These are phyloP conservation scores for Plutomurus gul DNA, from an alignment of 1,140 invertebrate species.

Conservation along the genomic window DNA sequence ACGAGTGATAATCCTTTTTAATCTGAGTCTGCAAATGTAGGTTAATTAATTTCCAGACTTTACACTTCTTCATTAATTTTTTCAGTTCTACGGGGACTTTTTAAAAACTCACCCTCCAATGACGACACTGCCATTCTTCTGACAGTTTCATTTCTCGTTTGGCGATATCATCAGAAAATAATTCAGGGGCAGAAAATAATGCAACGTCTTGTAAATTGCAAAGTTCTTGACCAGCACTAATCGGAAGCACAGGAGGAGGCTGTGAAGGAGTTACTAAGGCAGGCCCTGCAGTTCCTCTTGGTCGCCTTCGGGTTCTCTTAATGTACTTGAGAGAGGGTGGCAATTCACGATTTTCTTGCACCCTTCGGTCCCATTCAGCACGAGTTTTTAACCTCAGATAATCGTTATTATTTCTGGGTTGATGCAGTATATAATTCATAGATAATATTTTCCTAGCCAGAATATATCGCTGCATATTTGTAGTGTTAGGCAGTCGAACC, in stretches of 20 bases:
- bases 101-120: slow-evolving; percentile 12
- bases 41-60: no score
- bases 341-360: not conserved
- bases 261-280: not conserved
- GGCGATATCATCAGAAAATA: not conserved
- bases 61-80: no score
- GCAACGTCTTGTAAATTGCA: not conserved
- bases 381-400: not conserved
- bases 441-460: not conserved
- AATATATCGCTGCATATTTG: not conserved
- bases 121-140: not conserved
- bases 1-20: not conserved
- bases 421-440: not conserved
- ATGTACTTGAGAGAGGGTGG: not conserved
- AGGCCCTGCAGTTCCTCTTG: not conserved
- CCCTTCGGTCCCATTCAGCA: not conserved
- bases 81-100: no score
- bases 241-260: not conserved
- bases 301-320: no score
- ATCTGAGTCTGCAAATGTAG: not conserved
- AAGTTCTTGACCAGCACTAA: not conserved
- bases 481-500: not conserved
- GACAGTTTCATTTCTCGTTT: not conserved
- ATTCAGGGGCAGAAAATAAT: not conserved
- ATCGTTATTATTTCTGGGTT: not conserved